Evolutionary conservation across 2,113 vertebrate species (phyloP), one percentile per base, ranked within the genome.

Genomic region (Grantiella picta): DNA sequence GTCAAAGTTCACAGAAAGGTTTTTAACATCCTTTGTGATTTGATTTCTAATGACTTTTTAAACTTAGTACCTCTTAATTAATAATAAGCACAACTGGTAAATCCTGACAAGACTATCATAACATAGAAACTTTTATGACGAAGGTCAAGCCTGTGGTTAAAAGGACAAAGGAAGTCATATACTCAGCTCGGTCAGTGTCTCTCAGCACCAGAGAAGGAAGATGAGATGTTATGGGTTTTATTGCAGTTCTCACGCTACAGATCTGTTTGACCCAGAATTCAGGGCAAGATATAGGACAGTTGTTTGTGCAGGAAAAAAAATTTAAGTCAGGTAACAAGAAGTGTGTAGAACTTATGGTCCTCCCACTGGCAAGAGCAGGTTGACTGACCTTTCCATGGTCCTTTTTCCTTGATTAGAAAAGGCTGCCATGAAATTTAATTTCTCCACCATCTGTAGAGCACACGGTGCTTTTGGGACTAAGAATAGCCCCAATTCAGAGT

Each of bases 21-120:
- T 93, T 92, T 83, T 86, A 89, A 93, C 79, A 68, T 31, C 88
- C 47, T 75, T 93, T 95, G 88, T 86, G 90, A 95, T 92, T 93
- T 82, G 60, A 83, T 95, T 90, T 93, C 93, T 96, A 94, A 94
- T 40, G 72, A 96, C 82, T 94, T 96, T 94, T 96, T 78, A 90
- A 96, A 92, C 80, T 86, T 72, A 94, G 68, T 68, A 75, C 40
- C 69, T 89, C 86, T 96, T 96, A 95, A 97, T 96, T 96, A 96
- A 92, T 96, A 92, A 88, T 71, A 94, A 95, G 88, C 68, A 69
- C 61, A 94, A 92, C 80, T 3, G 0, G 88, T 96, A 93, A 95
- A 92, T 86, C 36, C 80, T 96, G 86, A 56, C 68, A 86, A 69
- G 82, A 53, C 86, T 82, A 56, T 75, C 19, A 49, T 83, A 96